These are phyloP conservation scores for Pluvianellus socialis DNA, from an alignment of 2,113 vertebrate species.

Conservation along the genomic window DNA sequence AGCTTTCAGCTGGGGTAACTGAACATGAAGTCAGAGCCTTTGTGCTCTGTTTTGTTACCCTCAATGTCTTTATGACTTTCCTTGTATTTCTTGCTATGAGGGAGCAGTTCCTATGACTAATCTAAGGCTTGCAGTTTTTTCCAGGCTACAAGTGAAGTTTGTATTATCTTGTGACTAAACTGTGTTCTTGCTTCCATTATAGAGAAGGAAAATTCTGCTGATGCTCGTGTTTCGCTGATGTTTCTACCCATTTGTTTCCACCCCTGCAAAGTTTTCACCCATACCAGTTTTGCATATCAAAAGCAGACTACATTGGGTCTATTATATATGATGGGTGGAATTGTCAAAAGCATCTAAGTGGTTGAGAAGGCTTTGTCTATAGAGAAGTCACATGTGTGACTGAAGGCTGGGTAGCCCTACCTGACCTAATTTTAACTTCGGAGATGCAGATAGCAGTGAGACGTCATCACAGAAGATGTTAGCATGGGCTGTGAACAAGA, in stretches of 20 bases:
- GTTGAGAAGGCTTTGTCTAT: background rate
- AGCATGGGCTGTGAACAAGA: background rate
- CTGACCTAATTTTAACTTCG: slow-evolving; percentile 17
- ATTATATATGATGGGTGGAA: slow-evolving; percentile 27
- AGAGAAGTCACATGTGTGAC: background rate
- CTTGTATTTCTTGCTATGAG: background rate
- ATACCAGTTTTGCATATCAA: slow-evolving; percentile 42
- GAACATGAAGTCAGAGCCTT: background rate
- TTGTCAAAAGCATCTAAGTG: background rate
- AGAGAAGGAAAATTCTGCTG: slow-evolving; percentile 40
- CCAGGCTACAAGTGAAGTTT: slow-evolving; percentile 29
- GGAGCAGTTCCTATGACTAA: background rate
- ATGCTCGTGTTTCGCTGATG: slow-evolving; percentile 28
- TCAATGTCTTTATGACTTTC: background rate
- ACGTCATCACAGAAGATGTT: background rate
- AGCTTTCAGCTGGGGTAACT: background rate
- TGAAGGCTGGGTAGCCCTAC: background rate
- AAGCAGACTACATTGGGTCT: slow-evolving; percentile 22
- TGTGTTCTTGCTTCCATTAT: background rate
- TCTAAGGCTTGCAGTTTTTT: slow-evolving; percentile 22
- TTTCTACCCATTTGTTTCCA: slow-evolving; percentile 57
- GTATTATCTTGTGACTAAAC: slow-evolving; percentile 39
- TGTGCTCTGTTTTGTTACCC: background rate
- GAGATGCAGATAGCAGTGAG: background rate
- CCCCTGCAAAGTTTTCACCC: slow-evolving; percentile 41